Percentiles rank a stretch among this genome's conserved stretches.
These are phyloP conservation scores for Griposia aprilina DNA, from an alignment of 2,888 invertebrate genomes.

Conservation along the genomic window DNA sequence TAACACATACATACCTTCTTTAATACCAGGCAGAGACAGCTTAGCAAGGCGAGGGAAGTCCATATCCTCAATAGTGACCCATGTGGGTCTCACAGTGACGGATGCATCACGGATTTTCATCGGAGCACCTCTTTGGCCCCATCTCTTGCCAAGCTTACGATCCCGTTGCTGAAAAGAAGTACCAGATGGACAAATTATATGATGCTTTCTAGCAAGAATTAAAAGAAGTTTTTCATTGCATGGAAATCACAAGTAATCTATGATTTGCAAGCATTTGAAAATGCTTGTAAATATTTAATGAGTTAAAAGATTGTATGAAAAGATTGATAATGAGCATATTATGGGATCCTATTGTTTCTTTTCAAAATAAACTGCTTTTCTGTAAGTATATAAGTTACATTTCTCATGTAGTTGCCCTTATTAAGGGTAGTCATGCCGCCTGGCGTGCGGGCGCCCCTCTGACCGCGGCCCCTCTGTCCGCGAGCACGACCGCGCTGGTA, in stretches of 20 bases:
- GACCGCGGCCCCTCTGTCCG: constrained; percentile 93
- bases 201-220: not conserved
- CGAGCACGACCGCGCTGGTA: constrained; percentile 98
- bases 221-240: not conserved
- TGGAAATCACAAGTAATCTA: not conserved
- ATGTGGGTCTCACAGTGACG: constrained; percentile 98
- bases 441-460: constrained; percentile 93
- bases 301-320: not conserved
- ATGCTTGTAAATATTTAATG: not conserved
- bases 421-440: constrained; percentile 95
- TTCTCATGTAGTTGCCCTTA: constrained; percentile 90
- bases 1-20: constrained; percentile 90
- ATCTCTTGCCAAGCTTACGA: constrained; percentile 95
- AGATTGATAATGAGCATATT: not conserved
- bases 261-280: not conserved
- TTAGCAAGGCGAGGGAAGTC: constrained; percentile 99
- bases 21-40: constrained; percentile 97
- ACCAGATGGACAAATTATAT: not conserved
- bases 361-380: not conserved
- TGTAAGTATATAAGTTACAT: constrained; percentile 37
- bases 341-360: not conserved
- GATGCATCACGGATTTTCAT: constrained; percentile 99
- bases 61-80: constrained; percentile 99
- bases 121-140: constrained; percentile 95
- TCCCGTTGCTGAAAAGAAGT: constrained; percentile 92